These are phyloP conservation scores for Eristalis intricaria DNA, from an alignment of 2,888 invertebrate genomes.

Conservation along the genomic window DNA sequence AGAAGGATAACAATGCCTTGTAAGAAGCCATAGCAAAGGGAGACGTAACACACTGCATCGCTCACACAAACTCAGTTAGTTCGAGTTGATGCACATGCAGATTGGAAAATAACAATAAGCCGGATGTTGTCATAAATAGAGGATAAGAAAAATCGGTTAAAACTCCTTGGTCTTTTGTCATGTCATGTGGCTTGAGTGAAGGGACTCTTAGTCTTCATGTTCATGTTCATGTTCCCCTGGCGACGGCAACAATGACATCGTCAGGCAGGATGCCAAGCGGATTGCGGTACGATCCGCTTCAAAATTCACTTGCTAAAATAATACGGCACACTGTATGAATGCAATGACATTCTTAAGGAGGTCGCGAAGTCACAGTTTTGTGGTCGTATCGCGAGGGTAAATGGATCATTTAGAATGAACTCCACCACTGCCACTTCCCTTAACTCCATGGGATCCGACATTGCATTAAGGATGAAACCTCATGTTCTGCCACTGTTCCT, in stretches of 20 bases:
- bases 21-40: neutral
- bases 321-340: slow-evolving; percentile 18
- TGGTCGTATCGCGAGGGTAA: slow-evolving; percentile 24
- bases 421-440: slow-evolving; percentile 10
- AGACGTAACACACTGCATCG: neutral
- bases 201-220: neutral
- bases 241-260: neutral
- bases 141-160: slow-evolving; percentile 49
- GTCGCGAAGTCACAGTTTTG: slow-evolving; percentile 39
- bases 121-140: slow-evolving; percentile 51
- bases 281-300: slow-evolving; percentile 29
- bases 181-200: neutral
- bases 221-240: neutral
- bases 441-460: neutral
- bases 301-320: slow-evolving; percentile 42
- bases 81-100: slow-evolving; percentile 41
- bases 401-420: slow-evolving; percentile 54
- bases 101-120: slow-evolving; percentile 69
- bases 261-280: slow-evolving; percentile 24
- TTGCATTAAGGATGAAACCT: neutral
- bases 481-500: neutral
- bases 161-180: slow-evolving; percentile 50
- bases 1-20: slow-evolving; percentile 51
- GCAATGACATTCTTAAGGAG: slow-evolving; percentile 53
- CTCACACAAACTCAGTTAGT: slow-evolving; percentile 17